A percentile compares a stretch with the other conserved stretches of the same genome.
phyloP scores from a whole-genome alignment of 2,797 vertebrate species.

The Mustela erminea region DNA sequence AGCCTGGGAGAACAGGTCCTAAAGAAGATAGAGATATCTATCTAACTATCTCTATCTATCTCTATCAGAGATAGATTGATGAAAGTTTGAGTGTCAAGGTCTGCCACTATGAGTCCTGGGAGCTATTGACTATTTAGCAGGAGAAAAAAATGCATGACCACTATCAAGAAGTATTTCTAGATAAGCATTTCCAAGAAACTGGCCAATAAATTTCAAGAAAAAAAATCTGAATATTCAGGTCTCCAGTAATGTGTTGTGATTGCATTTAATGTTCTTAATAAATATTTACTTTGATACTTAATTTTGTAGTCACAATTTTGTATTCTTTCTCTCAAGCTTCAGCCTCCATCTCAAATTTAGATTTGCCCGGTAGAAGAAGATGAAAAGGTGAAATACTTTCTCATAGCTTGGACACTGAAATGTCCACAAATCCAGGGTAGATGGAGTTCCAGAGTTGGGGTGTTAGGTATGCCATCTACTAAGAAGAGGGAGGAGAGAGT shows the following conservation, averaged over 20 bases:
- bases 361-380: background rate
- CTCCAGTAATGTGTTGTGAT: background rate
- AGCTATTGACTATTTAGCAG: background rate
- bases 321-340: background rate
- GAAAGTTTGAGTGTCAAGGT: background rate
- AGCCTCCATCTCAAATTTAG: background rate
- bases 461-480: background rate
- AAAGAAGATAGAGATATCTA: background rate
- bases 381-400: background rate
- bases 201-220: slow-evolving; percentile 24
- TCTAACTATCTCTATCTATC: no score
- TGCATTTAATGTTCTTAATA: background rate
- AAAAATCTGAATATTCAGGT: background rate
- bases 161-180: background rate
- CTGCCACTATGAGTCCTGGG: background rate
- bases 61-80: background rate
- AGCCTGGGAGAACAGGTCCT: background rate
- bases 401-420: background rate
- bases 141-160: background rate
- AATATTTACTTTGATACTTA: background rate
- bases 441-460: background rate
- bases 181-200: background rate
- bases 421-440: background rate
- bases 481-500: background rate
- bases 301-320: background rate